Evolutionary conservation across 2,888 invertebrate species (phyloP).

Genomic region (Morpho helenor): DNA sequence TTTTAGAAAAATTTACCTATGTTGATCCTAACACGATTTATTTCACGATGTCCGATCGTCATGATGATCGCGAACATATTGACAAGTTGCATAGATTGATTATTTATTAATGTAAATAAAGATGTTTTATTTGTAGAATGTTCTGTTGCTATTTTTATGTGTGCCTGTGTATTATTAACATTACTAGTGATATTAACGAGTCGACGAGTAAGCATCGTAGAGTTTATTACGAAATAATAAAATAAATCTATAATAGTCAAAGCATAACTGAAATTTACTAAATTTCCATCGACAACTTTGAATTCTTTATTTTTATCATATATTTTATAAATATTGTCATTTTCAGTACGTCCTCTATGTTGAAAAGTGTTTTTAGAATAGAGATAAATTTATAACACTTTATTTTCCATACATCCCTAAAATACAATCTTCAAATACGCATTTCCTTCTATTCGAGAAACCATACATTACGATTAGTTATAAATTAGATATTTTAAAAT

Average conservation of each 20-base stretch:
- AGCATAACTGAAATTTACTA: too few species aligned
- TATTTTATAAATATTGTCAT: too few species aligned
- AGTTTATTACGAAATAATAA: constrained; percentile 12
- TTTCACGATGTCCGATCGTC: constrained; percentile 52
- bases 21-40: constrained; percentile 68
- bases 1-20: constrained; percentile 79
- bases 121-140: constrained; percentile 56
- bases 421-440: not conserved
- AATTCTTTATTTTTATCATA: too few species aligned
- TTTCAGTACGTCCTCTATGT: too few species aligned
- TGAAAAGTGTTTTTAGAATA: not conserved
- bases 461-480: constrained; percentile 17
- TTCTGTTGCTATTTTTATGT: constrained; percentile 62
- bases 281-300: too few species aligned
- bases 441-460: constrained; percentile 8
- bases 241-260: not conserved
- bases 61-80: constrained; percentile 61
- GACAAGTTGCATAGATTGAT: constrained; percentile 58
- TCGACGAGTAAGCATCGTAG: constrained; percentile 41
- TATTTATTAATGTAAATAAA: constrained; percentile 55
- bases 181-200: constrained; percentile 40
- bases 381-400: constrained; percentile 1
- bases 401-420: constrained; percentile 4
- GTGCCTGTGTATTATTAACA: constrained; percentile 54
- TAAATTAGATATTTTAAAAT: constrained; percentile 25